These are phyloP conservation scores for Drosophila stalkeri DNA, from an alignment of 2,888 invertebrate genomes.

Conservation along the genomic window DNA sequence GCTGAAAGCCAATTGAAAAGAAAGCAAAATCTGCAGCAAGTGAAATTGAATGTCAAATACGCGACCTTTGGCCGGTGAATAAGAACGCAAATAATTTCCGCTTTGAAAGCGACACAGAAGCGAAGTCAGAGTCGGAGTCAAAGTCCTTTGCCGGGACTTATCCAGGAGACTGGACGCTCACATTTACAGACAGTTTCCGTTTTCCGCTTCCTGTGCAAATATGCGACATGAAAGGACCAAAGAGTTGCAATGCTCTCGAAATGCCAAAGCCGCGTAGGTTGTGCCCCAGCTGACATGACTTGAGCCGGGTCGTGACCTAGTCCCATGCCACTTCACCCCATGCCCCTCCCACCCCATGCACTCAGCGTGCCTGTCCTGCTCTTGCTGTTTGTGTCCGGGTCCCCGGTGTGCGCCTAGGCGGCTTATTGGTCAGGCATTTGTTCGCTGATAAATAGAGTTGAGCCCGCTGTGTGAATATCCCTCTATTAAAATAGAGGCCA, in stretches of 20 bases:
- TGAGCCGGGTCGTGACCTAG: slow-evolving; percentile 44
- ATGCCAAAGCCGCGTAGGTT: slow-evolving; percentile 35
- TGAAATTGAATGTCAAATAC: slow-evolving; percentile 46
- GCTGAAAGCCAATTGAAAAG: slow-evolving; percentile 25
- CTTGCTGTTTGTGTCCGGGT: slow-evolving; percentile 20
- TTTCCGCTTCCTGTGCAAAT: slow-evolving; percentile 70
- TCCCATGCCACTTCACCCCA: neutral
- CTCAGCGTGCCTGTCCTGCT: neutral
- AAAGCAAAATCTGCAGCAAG: slow-evolving; percentile 18
- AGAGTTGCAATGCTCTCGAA: slow-evolving; percentile 46
- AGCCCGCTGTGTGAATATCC: slow-evolving; percentile 29
- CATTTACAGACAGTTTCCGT: slow-evolving; percentile 42
- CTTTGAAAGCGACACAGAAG: slow-evolving; percentile 40
- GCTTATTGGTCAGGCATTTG: slow-evolving; percentile 60
- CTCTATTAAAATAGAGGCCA: neutral
- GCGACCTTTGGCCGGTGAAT: slow-evolving; percentile 56
- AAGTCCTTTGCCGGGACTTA: slow-evolving; percentile 3
- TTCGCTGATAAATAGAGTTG: slow-evolving; percentile 38
- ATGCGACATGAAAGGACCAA: slow-evolving; percentile 45
- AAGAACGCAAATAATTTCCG: slow-evolving; percentile 70
- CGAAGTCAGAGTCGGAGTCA: neutral
- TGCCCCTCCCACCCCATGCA: neutral
- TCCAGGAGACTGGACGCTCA: slow-evolving; percentile 1
- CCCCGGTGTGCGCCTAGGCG: slow-evolving; percentile 34
- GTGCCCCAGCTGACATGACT: slow-evolving; percentile 59